Base-by-base conservation (phyloP, 2,888 invertebrate species). In the Blera fallax region DNA sequence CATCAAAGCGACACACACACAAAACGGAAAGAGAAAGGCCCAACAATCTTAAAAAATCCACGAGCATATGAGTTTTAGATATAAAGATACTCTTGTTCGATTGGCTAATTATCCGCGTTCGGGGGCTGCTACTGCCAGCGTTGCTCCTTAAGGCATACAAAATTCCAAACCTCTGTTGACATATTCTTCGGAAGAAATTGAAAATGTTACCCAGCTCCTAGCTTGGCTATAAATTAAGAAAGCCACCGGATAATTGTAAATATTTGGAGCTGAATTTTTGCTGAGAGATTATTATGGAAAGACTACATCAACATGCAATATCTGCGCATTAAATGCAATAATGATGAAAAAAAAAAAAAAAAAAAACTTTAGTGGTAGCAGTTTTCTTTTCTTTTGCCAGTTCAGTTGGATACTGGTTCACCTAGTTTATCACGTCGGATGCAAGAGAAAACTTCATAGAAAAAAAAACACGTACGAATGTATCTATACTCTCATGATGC, bases 321-420 rank as follows among this genome's bases (percentile, higher is more conserved):
- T 84, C 64, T 84, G 73, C 69, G 62, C 83, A 84, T 79, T 84
- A 79, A 74, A 69, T 70, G 84, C 74, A 84, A 65, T 84, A 84
- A 80, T 84, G 84, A 80, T 80, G 69, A 40, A 74, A 24, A 72
- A 69, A 43, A 14, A 27, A 34, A 14, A 24, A 29, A 27, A 45
- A 10, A 62, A 54, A 65, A 77, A 60, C 77, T 65, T 56, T 52
- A 43, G 58, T 52, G n/a, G 84, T 43, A 8, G 84, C 37, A 34
- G 76, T 85, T 81, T 76, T 85, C 76, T 81, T 81, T 85, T 83
- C 78, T 73, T 83, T 73, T 83, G 67, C 78, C 54, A 62, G 81
- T 74, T 87, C 79, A 87, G 65, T 67, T 79, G 67, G 83, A 79
- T 87, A 87, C 80, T 88, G 85, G 88, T 87, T 88, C 87, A 88